These are phyloP conservation scores for Suncus etruscus DNA, from an alignment of 2,113 vertebrate genomes.

Conservation along the genomic window DNA sequence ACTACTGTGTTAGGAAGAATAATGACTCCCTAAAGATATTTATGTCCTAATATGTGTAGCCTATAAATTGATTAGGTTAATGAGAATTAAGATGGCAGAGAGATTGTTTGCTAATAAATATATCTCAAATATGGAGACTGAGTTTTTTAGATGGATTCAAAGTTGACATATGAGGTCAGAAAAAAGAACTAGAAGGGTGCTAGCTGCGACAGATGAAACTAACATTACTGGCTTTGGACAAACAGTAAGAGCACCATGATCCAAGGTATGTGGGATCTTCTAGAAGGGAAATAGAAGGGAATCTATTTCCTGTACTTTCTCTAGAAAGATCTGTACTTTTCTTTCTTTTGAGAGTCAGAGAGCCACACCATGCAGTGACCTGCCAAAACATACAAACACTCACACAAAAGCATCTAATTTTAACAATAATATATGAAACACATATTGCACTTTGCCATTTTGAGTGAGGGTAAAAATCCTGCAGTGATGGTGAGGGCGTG, in stretches of 20 bases:
- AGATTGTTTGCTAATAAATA: conserved; percentile 5
- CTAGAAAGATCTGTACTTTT: neutral
- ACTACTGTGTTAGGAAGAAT: neutral
- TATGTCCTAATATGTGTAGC: neutral
- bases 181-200: neutral
- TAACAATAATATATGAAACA: no score
- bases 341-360: no score
- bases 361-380: no score
- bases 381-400: no score
- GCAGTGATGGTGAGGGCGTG: no score
- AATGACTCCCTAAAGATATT: neutral
- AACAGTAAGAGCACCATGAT: neutral
- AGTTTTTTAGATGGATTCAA: neutral
- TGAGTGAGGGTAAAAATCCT: no score
- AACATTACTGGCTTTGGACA: neutral
- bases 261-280: neutral
- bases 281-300: conserved; percentile 24
- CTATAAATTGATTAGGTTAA: neutral
- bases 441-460: no score
- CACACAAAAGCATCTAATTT: no score
- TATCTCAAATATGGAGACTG: conserved; percentile 15
- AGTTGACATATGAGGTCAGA: conserved; percentile 2
- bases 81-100: conserved; percentile 1
- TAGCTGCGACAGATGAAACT: neutral
- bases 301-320: neutral